These are phyloP conservation scores for Beroe ovata DNA, from an alignment of 37 sponge, comb jelly and placozoan species.

Conservation along the genomic window DNA sequence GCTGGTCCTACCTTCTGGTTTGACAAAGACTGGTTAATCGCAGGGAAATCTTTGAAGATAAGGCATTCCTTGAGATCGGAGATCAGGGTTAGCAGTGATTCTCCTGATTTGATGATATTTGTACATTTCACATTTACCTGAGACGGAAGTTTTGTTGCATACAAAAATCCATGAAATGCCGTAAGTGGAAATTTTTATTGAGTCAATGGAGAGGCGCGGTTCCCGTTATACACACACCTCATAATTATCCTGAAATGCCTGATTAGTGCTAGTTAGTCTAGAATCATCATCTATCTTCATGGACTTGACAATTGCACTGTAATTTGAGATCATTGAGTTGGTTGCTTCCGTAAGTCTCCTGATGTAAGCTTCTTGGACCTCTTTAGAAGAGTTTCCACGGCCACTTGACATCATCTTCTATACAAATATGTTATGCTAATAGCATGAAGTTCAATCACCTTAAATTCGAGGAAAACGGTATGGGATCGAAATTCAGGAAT, in stretches of 20 bases:
- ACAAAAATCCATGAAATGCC: no score
- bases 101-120: constrained; percentile 48
- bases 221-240: no score
- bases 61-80: constrained; percentile 49
- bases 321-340: constrained; percentile 25
- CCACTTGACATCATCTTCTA: neutral
- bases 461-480: no score
- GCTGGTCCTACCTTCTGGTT: constrained; percentile 58
- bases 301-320: constrained; percentile 28
- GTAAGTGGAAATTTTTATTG: no score
- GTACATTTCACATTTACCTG: constrained; percentile 62
- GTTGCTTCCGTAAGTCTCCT: constrained; percentile 30
- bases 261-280: constrained; percentile 30
- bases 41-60: constrained; percentile 60
- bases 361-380: constrained; percentile 36
- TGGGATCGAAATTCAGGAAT: no score
- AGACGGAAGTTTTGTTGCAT: no score
- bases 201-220: no score
- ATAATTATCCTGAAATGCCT: constrained; percentile 51
- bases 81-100: constrained; percentile 46
- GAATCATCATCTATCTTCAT: constrained; percentile 57
- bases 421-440: no score
- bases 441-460: no score
- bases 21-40: neutral
- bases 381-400: constrained; percentile 24